Base-by-base conservation (phyloP, 2,797 vertebrate genomes). In the Distichodus sexfasciatus region DNA sequence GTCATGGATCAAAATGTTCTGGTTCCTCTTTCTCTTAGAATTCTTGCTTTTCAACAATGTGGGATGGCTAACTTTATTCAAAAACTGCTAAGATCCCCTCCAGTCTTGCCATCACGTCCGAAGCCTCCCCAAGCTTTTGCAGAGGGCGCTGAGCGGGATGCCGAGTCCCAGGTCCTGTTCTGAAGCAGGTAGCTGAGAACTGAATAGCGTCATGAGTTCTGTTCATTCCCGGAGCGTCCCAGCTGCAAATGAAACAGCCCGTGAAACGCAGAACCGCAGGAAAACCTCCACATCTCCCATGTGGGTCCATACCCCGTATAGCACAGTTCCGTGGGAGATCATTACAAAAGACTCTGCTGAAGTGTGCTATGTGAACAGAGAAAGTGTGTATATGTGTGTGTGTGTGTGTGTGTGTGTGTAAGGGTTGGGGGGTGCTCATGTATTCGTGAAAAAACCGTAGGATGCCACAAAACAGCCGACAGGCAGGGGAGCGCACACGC, bases 291-390 rank as follows among this genome's bases (percentile, higher is more conserved):
- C 46, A 28, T 72, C 66, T 65, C 36, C 53, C 47, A 58, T 28
- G 36, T 63, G 63, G 51, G 60, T 40, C 33, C 61, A 66, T 29
- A 58, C 66, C 64, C 68, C 50, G 60, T 66, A 62, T 46, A 62
- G 75, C 58, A 35, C 19, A 60, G 60, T 61, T 63, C 50, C 65
- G 58, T 64, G 74, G 57, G 74, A 81, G 68, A 78, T 81, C 72
- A 81, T 81, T 76, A 78, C 66, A 62, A n/a, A 63, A 67, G n/a
- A 59, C 46, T 63, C 31, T 59, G 54, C 36, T 44, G 46, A 35
- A 66, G 54, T 51, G 62, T 36, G 51, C 19, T 54, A 43, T 40
- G 38, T 43, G 17, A 64, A 66, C n/a, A 60, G 66, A 61, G 71
- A 69, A 35, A 58, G 65, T n/a, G 40, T 50, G 72, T 46, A 12